These are phyloP conservation scores for Acleris emargana DNA, from an alignment of 2,888 invertebrate species.

Conservation along the genomic window DNA sequence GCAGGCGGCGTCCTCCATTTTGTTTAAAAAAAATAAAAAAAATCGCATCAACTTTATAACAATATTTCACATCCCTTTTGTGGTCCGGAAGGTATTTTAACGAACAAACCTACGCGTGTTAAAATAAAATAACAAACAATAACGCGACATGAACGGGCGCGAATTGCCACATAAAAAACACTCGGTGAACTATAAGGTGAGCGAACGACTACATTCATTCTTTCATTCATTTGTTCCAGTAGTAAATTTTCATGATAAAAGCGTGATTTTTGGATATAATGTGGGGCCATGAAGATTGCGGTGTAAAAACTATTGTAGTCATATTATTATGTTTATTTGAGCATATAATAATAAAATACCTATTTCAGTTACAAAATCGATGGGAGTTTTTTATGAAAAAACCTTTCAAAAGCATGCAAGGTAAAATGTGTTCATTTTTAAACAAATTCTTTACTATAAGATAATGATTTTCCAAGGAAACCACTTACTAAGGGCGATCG, in stretches of 20 bases:
- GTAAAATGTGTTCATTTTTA: too few relatives aligned
- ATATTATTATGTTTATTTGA: too few relatives aligned
- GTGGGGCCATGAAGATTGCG: conserved; percentile 18
- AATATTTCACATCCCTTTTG: conserved; percentile 9
- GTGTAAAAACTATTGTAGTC: neutral
- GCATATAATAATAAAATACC: too few relatives aligned
- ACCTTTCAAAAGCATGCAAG: too few relatives aligned
- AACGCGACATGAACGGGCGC: conserved; percentile 40
- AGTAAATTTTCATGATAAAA: conserved; percentile 42
- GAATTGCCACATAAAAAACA: conserved; percentile 49
- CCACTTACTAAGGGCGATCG: too few relatives aligned
- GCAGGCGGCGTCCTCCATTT: too few relatives aligned
- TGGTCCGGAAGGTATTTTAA: conserved; percentile 25
- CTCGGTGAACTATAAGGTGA: conserved; percentile 48
- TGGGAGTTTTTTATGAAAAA: too few relatives aligned
- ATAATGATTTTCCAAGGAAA: too few relatives aligned
- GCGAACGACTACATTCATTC: conserved; percentile 49
- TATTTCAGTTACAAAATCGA: too few relatives aligned
- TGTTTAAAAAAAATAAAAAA: neutral
- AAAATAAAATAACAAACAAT: conserved; percentile 39
- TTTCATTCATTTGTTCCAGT: conserved; percentile 47
- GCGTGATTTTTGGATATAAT: conserved; percentile 31
- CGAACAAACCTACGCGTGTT: conserved; percentile 35
- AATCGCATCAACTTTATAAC: neutral
- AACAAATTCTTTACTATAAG: too few relatives aligned